Percentiles rank a stretch among this genome's conserved stretches.
Evolutionary conservation across 2,797 vertebrate species (phyloP).

Genomic region (Phaenicophaeus curvirostris): DNA sequence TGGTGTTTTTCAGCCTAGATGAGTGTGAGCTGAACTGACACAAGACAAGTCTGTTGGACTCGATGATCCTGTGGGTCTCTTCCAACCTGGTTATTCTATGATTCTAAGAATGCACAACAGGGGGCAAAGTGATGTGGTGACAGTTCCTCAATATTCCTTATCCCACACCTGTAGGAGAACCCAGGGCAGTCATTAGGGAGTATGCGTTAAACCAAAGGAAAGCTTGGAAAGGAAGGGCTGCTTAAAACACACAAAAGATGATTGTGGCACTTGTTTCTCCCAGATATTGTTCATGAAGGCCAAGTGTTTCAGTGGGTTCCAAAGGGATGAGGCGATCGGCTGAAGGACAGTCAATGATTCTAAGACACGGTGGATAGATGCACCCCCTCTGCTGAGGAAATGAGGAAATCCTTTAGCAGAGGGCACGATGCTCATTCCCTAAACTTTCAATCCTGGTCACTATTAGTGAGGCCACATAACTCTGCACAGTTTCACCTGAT

Average conservation of each 20-base stretch:
- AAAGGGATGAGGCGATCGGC: not conserved
- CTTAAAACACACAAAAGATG: not conserved
- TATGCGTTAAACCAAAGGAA: not conserved
- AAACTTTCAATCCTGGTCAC: not conserved
- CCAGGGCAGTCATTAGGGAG: not conserved
- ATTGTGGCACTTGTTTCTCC: not conserved
- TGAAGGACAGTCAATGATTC: not conserved
- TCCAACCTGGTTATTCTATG: too few relatives aligned
- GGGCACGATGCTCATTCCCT: not conserved
- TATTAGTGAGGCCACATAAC: not conserved
- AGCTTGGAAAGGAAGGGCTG: not conserved
- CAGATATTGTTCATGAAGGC: not conserved
- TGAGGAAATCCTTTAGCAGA: not conserved
- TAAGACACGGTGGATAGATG: not conserved
- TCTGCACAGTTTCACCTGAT: not conserved
- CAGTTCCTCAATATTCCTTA: not conserved
- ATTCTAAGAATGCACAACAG: accelerated
- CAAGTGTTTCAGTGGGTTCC: not conserved
- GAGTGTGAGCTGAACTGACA: not conserved
- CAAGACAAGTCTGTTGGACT: not conserved
- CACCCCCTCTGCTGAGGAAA: not conserved
- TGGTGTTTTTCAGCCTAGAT: not conserved
- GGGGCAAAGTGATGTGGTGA: not conserved
- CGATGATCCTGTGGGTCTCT: too few relatives aligned
- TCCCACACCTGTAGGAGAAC: not conserved